Base-by-base conservation (phyloP, 2,797 vertebrate genomes). In the Distichodus sexfasciatus region DNA sequence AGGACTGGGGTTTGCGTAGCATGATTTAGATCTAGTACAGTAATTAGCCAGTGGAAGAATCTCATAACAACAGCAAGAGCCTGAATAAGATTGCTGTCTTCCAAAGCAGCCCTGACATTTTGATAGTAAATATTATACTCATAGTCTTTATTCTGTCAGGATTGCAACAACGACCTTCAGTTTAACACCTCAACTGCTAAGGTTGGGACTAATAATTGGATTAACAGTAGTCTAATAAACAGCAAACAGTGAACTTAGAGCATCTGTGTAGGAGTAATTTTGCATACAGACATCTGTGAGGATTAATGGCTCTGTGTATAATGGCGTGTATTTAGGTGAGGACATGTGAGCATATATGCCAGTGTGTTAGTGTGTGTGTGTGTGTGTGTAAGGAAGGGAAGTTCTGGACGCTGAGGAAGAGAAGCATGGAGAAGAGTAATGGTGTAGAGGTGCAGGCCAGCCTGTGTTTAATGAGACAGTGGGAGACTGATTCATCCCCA, bases 391-490 rank as follows among this genome's bases (percentile, higher is more conserved):
- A n/a, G n/a, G n/a, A n/a, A n/a, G n/a, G n/a, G n/a, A n/a, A n/a
- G n/a, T n/a, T n/a, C n/a, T n/a, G 29, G 50, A 9, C 23, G 41
- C 46, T 51, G 35, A 19, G 55, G 60, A 68, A 59, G 62, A 69
- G 57, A 53, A 48, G 50, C 60, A 44, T 36, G 64, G 50, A 70
- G 58, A 74, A 67, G 77, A 76, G 63, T 76, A 76, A 76, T 79
- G 71, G 67, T 47, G 62, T 76, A 53, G 71, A 59, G 66, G 74
- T 60, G 47, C 72, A 74, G 58, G 64, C 67, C 74, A 79, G 71
- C 40, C 47, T 76, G 74, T 79, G 79, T 66, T 68, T 80, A 80
- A 80, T 80, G 79, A 80, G 79, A 80, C 79, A 76, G 73, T 53
- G 64, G 64, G 64, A 74, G 70, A 77, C 73, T 77, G 76, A 80